Evolutionary conservation across 2,797 vertebrate genomes (phyloP).

Genomic region (Denticeps clupeoides): DNA sequence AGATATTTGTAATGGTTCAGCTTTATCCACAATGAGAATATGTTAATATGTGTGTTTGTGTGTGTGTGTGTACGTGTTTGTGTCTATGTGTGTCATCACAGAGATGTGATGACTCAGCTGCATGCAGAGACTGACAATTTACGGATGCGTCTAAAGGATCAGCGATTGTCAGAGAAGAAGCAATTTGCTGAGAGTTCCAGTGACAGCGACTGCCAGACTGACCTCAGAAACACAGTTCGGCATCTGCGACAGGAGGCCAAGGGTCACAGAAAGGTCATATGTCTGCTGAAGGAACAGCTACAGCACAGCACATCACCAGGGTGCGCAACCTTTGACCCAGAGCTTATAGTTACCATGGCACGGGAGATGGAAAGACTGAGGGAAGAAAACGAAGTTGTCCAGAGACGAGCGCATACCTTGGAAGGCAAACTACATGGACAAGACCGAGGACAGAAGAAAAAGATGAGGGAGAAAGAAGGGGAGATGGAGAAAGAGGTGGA

Average conservation of each 20-base stretch:
- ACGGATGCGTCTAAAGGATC: conserved; percentile 48
- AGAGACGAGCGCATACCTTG: conserved; percentile 35
- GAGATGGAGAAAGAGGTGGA: neutral
- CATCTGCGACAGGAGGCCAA: conserved; percentile 52
- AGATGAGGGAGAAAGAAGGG: neutral
- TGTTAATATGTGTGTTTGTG: neutral
- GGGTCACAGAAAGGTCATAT: conserved; percentile 44
- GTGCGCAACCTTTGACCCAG: conserved; percentile 22
- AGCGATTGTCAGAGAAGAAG: conserved; percentile 47
- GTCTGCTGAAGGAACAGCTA: conserved; percentile 45
- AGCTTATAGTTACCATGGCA: conserved; percentile 29
- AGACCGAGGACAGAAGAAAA: no score
- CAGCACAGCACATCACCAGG: conserved; percentile 34
- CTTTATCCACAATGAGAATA: neutral
- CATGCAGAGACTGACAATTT: no score
- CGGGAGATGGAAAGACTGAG: conserved; percentile 35
- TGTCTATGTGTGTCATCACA: neutral
- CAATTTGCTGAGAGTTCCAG: conserved; percentile 52
- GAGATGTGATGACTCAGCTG: no score
- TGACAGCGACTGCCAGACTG: conserved; percentile 57
- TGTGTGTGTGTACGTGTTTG: neutral
- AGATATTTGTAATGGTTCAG: neutral
- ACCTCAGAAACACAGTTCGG: conserved; percentile 52
- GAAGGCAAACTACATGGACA: conserved; percentile 23
- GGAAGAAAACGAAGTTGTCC: conserved; percentile 46